Evolutionary conservation across 2,113 vertebrate genomes (phyloP).

Genomic region (Orycteropus afer): DNA sequence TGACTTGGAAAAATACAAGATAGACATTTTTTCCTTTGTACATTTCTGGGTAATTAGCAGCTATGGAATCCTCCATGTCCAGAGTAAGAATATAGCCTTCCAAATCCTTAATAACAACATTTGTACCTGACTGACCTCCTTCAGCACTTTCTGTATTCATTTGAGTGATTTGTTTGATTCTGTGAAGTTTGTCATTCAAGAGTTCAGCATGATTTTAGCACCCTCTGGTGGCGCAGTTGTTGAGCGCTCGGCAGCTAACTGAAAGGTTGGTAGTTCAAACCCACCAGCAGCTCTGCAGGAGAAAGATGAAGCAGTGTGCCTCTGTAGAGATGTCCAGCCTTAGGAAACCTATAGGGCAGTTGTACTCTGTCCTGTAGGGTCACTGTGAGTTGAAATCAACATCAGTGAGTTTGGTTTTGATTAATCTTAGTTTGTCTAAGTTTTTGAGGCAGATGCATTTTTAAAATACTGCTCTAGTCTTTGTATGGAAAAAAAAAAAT

Average conservation of each 20-base stretch:
- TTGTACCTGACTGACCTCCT: conserved; percentile 37
- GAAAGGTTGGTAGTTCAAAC: no score
- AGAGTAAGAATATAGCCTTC: not conserved
- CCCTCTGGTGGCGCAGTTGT: not conserved
- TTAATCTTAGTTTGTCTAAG: conserved; percentile 45
- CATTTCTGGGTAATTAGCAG: conserved; percentile 1
- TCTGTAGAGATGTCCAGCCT: no score
- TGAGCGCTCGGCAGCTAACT: no score
- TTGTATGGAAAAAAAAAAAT: conserved; percentile 45
- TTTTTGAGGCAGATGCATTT: conserved; percentile 60
- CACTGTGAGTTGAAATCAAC: no score
- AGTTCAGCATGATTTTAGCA: conserved; percentile 8
- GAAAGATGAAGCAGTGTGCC: no score
- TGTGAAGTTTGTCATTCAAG: conserved; percentile 27
- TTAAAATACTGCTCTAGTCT: conserved; percentile 35
- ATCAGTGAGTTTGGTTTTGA: no score
- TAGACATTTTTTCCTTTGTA: conserved; percentile 2
- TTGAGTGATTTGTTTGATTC: not conserved
- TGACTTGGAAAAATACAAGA: conserved; percentile 20
- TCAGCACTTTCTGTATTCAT: not conserved
- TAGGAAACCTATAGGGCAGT: no score
- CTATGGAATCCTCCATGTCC: not conserved
- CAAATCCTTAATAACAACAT: conserved; percentile 30
- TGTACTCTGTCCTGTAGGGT: no score
- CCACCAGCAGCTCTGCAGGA: no score